Evolutionary conservation across 2,113 vertebrate species (phyloP).

Genomic region (Leptodactylus fuscus): DNA sequence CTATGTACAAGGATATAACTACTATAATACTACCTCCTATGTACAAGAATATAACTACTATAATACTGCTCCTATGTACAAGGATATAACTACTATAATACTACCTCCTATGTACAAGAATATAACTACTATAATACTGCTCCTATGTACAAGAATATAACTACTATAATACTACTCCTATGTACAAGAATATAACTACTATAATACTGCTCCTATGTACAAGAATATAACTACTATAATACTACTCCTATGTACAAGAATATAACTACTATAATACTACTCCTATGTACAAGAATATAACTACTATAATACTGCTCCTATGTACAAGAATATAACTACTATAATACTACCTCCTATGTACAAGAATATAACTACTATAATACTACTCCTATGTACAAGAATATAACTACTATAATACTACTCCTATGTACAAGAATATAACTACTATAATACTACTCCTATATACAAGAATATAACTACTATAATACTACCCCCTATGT

Average conservation of each 20-base stretch:
- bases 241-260: background rate
- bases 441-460: too few species aligned
- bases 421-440: background rate
- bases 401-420: too few species aligned
- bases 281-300: background rate
- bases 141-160: too few species aligned
- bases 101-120: background rate
- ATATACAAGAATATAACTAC: too few species aligned
- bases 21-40: too few species aligned
- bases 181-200: too few species aligned
- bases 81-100: background rate
- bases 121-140: background rate
- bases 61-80: background rate
- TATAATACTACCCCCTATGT: too few species aligned
- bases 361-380: too few species aligned
- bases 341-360: too few species aligned
- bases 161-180: too few species aligned
- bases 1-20: too few species aligned
- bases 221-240: background rate
- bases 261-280: background rate
- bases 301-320: background rate
- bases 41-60: background rate
- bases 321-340: background rate
- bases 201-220: background rate
- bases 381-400: too few species aligned